Percentiles rank a stretch among this genome's conserved stretches.
These are phyloP conservation scores for Coremacera marginata DNA, from an alignment of 2,888 invertebrate species.

Conservation along the genomic window DNA sequence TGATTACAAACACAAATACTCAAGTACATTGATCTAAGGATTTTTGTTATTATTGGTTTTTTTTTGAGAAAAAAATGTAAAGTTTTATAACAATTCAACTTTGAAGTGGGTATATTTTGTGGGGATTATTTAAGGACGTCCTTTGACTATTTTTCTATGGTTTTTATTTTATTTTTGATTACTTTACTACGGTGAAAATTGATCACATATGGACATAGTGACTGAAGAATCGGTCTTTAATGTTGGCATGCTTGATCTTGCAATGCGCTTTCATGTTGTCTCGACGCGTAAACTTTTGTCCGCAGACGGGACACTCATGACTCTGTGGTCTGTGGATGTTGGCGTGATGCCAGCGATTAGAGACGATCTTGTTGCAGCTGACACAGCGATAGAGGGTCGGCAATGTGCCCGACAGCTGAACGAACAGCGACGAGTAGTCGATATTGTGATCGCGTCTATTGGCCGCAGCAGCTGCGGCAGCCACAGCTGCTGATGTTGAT, in stretches of 20 bases:
- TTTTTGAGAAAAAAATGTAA: background rate
- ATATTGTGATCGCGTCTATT: slow-evolving; percentile 69
- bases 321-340: slow-evolving; percentile 74
- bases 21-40: background rate
- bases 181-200: slow-evolving; percentile 66
- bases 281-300: slow-evolving; percentile 74
- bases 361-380: slow-evolving; percentile 75
- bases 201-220: slow-evolving; percentile 71
- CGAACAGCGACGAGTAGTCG: slow-evolving; percentile 69
- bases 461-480: slow-evolving; percentile 63
- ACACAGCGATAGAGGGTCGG: slow-evolving; percentile 73
- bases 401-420: slow-evolving; percentile 68
- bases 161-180: slow-evolving; percentile 43
- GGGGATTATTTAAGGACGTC: slow-evolving; percentile 6
- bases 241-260: slow-evolving; percentile 73
- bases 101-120: background rate
- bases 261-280: slow-evolving; percentile 77
- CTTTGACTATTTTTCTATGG: background rate
- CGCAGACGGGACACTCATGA: slow-evolving; percentile 74
- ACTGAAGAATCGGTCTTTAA: slow-evolving; percentile 70
- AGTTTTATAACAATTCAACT: background rate
- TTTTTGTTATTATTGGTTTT: background rate
- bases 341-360: slow-evolving; percentile 76
- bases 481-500: slow-evolving; percentile 58
- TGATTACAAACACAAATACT: slow-evolving; percentile 11